Conservation (phyloP, 1,140 invertebrate species). For the Plodia interpunctella region DNA sequence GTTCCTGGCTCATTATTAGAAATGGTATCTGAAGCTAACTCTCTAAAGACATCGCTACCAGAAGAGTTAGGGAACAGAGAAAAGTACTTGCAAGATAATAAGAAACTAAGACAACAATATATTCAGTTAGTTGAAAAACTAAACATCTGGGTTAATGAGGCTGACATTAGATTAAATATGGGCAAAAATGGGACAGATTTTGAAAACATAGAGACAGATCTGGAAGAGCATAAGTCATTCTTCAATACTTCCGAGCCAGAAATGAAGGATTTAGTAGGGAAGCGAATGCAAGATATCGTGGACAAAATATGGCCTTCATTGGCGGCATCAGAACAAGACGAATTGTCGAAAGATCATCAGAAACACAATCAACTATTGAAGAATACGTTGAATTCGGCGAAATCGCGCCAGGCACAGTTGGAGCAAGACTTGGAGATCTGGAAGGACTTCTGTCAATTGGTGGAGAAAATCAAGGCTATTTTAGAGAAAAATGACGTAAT, state of each 20-base stretch:
- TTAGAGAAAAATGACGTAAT: constrained; percentile 84
- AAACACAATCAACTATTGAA: constrained; percentile 87
- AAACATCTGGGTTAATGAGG: constrained; percentile 90
- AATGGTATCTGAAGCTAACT: constrained; percentile 89
- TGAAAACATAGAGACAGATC: constrained; percentile 87
- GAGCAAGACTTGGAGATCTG: constrained; percentile 88
- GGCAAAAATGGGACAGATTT: constrained; percentile 92
- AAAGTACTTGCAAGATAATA: constrained; percentile 88
- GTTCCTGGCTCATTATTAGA: constrained; percentile 88
- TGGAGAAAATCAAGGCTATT: constrained; percentile 86
- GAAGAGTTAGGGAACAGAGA: constrained; percentile 87
- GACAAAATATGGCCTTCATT: constrained; percentile 93
- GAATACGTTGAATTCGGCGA: constrained; percentile 88
- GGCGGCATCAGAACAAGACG: constrained; percentile 87
- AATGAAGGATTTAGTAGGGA: constrained; percentile 87
- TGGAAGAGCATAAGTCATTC: constrained; percentile 92
- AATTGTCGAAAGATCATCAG: constrained; percentile 86
- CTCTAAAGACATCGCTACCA: constrained; percentile 86
- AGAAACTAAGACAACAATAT: constrained; percentile 86
- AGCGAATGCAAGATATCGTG: constrained; percentile 88
- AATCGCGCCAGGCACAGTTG: constrained; percentile 84
- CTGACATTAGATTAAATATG: constrained; percentile 85
- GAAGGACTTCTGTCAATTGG: constrained; percentile 86
- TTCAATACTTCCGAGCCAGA: constrained; percentile 85
- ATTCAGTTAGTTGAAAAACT: constrained; percentile 85